Evolutionary conservation across 2,113 vertebrate genomes (phyloP).

Genomic region (Gobiocypris rarus): DNA sequence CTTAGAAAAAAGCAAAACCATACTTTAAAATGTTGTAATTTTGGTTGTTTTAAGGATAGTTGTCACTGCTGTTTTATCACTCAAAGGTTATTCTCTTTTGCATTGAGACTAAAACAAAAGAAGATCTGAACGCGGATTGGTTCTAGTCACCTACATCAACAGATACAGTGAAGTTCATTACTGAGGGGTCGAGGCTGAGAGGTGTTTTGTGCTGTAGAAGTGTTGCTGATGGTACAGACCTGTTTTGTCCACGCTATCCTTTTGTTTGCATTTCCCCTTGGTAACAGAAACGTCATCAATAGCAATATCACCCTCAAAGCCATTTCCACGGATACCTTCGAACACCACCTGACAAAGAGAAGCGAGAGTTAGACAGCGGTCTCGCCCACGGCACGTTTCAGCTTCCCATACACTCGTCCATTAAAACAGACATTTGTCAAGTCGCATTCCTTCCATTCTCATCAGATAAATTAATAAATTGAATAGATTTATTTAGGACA

Average conservation of each 20-base stretch:
- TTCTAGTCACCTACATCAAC: background rate
- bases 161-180: background rate
- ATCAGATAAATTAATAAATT: background rate
- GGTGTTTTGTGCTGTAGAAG: background rate
- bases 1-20: background rate
- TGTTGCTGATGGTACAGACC: conserved; percentile 64
- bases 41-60: background rate
- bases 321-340: conserved; percentile 88
- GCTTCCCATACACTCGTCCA: background rate
- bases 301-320: conserved; percentile 93
- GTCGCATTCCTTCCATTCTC: background rate
- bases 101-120: background rate
- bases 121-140: background rate
- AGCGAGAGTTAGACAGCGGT: background rate
- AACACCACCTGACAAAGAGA: conserved; percentile 86
- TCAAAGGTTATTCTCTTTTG: background rate
- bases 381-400: background rate
- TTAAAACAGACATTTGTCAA: conserved; percentile 17
- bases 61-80: background rate
- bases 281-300: conserved; percentile 94
- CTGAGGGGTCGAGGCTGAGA: background rate
- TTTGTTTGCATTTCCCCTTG: conserved; percentile 85
- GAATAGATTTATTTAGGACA: background rate
- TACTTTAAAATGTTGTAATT: background rate
- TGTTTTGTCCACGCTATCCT: conserved; percentile 76